Percentiles rank a stretch among this genome's conserved stretches.
Evolutionary conservation across 2,797 vertebrate genomes (phyloP).

Genomic region (Lerista edwardsae): DNA sequence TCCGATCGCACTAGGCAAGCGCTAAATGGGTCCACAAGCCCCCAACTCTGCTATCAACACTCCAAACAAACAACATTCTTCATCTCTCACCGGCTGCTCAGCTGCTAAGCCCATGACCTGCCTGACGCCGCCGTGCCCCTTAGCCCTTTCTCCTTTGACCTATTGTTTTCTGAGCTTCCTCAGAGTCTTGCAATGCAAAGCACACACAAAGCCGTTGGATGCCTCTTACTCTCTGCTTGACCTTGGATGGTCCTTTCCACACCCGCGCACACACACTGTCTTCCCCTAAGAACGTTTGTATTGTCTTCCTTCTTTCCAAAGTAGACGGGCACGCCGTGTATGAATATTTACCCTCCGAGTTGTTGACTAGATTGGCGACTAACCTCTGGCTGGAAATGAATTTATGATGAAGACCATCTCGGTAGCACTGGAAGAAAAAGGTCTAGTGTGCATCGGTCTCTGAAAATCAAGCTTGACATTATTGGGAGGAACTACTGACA

Average conservation of each 20-base stretch:
- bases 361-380: neutral
- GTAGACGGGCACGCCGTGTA: neutral
- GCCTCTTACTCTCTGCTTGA: constrained; percentile 54
- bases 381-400: neutral
- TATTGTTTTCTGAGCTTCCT: constrained; percentile 51
- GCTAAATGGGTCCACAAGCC: too few relatives aligned
- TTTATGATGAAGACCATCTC: constrained; percentile 4
- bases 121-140: constrained; percentile 48
- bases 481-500: neutral
- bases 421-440: neutral
- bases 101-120: constrained; percentile 50
- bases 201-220: constrained; percentile 26
- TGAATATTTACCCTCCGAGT: constrained; percentile 35
- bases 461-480: neutral
- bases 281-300: constrained; percentile 8
- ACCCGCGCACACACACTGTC: neutral
- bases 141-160: constrained; percentile 60
- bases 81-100: constrained; percentile 31
- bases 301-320: constrained; percentile 44
- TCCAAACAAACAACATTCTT: too few relatives aligned
- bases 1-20: too few relatives aligned
- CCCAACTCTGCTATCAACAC: too few relatives aligned
- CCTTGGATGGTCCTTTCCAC: constrained; percentile 52
- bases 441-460: neutral
- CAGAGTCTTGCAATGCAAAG: constrained; percentile 30